Conservation (phyloP, 2,113 vertebrate genomes). For the Acinonyx jubatus region DNA sequence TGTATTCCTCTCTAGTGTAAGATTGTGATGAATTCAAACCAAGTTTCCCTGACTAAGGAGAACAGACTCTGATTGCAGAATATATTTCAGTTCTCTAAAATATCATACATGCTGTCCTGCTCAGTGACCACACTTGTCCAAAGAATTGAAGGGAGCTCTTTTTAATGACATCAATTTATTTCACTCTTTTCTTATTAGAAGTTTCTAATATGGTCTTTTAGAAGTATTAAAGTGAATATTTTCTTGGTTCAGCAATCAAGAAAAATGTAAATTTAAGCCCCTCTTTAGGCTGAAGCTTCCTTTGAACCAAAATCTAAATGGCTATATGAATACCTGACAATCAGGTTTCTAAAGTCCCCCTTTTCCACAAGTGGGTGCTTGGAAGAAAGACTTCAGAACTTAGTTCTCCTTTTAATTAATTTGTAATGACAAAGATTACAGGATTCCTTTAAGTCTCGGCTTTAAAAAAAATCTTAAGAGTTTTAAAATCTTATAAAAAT, state of each 20-base stretch:
- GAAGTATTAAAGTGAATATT: slow-evolving; percentile 23
- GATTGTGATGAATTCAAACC: slow-evolving; percentile 47
- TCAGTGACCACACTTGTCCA: background rate
- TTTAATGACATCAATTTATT: background rate
- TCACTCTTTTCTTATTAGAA: background rate
- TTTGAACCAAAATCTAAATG: slow-evolving; percentile 42
- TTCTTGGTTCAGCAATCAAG: slow-evolving; percentile 36
- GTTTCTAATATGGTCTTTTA: background rate
- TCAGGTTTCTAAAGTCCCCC: background rate
- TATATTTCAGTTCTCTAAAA: background rate
- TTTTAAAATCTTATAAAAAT: slow-evolving; percentile 40
- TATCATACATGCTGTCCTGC: background rate
- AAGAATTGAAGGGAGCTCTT: background rate
- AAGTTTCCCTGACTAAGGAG: slow-evolving; percentile 45
- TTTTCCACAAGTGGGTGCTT: background rate
- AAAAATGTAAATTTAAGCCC: slow-evolving; percentile 38
- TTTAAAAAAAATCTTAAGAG: background rate
- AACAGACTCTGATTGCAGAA: slow-evolving; percentile 30
- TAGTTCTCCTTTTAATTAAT: slow-evolving; percentile 41
- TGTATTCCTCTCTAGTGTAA: slow-evolving; percentile 24
- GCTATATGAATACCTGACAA: background rate
- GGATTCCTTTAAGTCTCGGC: slow-evolving; percentile 33
- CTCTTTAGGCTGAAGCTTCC: background rate
- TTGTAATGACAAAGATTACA: slow-evolving; percentile 29
- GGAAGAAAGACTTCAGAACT: background rate